phyloP scores from a whole-genome alignment of 2,888 invertebrate genomes.

The Horisme vitalbata region DNA sequence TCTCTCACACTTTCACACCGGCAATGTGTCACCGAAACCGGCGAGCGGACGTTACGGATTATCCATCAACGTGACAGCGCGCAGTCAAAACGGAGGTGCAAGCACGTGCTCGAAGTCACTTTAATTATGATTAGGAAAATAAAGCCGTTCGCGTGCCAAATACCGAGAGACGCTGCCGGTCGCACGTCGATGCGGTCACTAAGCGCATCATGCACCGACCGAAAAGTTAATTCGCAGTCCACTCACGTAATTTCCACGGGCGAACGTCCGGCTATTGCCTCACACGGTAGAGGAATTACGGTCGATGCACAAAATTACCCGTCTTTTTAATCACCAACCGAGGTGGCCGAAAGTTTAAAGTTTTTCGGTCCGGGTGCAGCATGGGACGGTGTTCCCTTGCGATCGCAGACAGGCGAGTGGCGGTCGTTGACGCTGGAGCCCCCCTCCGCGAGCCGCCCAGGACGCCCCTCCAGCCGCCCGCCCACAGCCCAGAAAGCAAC shows the following conservation, averaged over 20 bases:
- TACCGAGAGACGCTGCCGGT: conserved; percentile 33
- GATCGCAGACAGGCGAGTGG: conserved; percentile 70
- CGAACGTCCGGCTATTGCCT: conserved; percentile 24
- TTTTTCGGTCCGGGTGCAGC: conserved; percentile 48
- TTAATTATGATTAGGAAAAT: conserved; percentile 28
- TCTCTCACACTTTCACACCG: conserved; percentile 61
- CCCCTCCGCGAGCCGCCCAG: conserved; percentile 56
- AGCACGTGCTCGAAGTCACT: conserved; percentile 41
- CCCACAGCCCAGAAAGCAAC: conserved; percentile 59
- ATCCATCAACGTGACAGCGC: conserved; percentile 52
- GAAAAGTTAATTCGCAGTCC: conserved; percentile 34
- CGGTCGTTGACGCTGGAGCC: conserved; percentile 80
- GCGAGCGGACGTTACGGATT: conserved; percentile 51
- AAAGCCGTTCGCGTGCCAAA: conserved; percentile 40
- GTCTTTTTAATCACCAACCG: conserved; percentile 26
- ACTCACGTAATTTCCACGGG: conserved; percentile 30
- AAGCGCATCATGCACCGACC: conserved; percentile 35
- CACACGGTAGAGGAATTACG: conserved; percentile 27
- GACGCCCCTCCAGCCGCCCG: conserved; percentile 74
- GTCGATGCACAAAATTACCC: conserved; percentile 19
- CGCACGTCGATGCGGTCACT: conserved; percentile 34
- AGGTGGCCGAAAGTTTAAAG: conserved; percentile 50
- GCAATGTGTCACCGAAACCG: conserved; percentile 58
- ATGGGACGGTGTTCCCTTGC: conserved; percentile 63
- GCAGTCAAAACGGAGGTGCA: conserved; percentile 37